Percentiles rank a stretch among this genome's conserved stretches.
phyloP scores from a whole-genome alignment of 2,888 invertebrate genomes.

The Venusia cambrica region DNA sequence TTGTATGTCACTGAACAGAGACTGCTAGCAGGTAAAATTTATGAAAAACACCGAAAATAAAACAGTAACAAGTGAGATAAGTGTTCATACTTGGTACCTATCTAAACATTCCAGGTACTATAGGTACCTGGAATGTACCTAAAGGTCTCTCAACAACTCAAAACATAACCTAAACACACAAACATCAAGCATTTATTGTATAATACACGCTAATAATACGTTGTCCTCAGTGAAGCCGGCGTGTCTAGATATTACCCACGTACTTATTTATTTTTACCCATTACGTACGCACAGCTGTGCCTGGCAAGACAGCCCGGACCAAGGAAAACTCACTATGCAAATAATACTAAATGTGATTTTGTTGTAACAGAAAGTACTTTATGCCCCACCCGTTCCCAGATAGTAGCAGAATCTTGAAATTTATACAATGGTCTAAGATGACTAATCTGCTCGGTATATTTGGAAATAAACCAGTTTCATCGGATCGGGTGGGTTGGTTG shows the following conservation, averaged over 20 bases:
- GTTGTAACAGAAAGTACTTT: no score
- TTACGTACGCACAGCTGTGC: slow-evolving; percentile 78
- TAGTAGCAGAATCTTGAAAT: no score
- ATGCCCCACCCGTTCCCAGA: no score
- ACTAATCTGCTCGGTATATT: slow-evolving; percentile 43
- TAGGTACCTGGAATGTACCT: no score
- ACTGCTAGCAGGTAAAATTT: no score
- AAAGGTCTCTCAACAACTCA: slow-evolving; percentile 16
- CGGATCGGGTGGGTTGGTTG: slow-evolving; percentile 54
- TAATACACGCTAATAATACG: slow-evolving; percentile 71
- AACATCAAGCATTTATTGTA: slow-evolving; percentile 44
- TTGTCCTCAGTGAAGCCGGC: slow-evolving; percentile 71
- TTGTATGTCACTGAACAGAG: no score
- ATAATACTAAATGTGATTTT: slow-evolving; percentile 34
- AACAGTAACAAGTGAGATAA: no score
- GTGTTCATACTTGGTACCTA: no score
- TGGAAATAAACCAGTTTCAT: slow-evolving; percentile 33
- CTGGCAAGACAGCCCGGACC: slow-evolving; percentile 62
- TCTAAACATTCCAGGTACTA: no score
- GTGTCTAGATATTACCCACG: slow-evolving; percentile 75
- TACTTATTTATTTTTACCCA: slow-evolving; percentile 77
- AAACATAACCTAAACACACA: slow-evolving; percentile 39
- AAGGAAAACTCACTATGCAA: slow-evolving; percentile 58
- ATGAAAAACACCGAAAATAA: no score
- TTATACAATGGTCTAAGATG: slow-evolving; percentile 42